Evolutionary conservation across 2,888 invertebrate genomes (phyloP), one percentile per base, ranked within the genome.

Genomic region (Diachrysia chrysitis): DNA sequence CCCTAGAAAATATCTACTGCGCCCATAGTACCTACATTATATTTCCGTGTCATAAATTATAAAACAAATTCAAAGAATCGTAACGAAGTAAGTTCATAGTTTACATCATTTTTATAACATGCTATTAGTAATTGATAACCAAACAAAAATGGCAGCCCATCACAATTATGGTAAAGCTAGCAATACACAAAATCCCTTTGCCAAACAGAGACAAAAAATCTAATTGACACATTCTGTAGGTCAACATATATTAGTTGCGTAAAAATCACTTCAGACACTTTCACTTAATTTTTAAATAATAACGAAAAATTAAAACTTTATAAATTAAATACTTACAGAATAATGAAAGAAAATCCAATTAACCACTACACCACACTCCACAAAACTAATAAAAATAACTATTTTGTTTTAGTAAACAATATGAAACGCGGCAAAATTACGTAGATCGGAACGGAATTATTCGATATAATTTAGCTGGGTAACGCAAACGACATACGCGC

Each of bases 401-500:
- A 51, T 21, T 51, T 51, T 21, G 9, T 12, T 51, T 21, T 10
- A 10, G 3, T 21, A 10, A 51, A 51, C 19, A 14, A 51, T 14
- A 21, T 10, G 1, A n/a, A 42, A 77, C 35, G 63, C 76, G 42
- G 56, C 19, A 37, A 66, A 73, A 37, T 76, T 56, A 0, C 42
- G 48, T 54, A 9, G 32, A 32, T 32, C 10, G 63, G 65, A 19
- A 48, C 54, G 65, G 58, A 0, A 37, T 21, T 42, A 23, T 74
- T 29, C 32, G 32, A 32, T 67, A 59, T n/a, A 57, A 78, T 62
- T 71, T 61, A 68, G 67, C n/a, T 57, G 74, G 74, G 10, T 74
- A 71, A 63, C 35, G 59, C 12, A 32, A 2, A 25, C 65, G 78
- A 77, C 77, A 74, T 60, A 61, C 77, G 51, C 21, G 58, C 68